Evolutionary conservation across 1,140 invertebrate genomes (phyloP), one percentile per base, ranked within the genome.

Genomic region (Cotesia chilonis): DNA sequence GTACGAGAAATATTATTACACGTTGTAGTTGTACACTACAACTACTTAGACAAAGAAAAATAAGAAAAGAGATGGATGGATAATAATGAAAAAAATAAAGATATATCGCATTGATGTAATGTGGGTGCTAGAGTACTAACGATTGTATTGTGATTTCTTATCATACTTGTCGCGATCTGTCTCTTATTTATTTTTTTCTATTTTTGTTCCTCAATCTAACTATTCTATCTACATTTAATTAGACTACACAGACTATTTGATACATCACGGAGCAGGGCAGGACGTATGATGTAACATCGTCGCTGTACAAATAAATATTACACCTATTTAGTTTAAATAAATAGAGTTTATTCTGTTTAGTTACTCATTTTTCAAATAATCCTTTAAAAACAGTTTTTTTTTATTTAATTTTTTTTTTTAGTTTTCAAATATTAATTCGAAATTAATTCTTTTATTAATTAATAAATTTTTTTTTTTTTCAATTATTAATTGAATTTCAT

Each of bases 1-100:
- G 41, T 51, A 66, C 51, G 41, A 37, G 36, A 66, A 66, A 66
- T 66, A 66, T 66, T 51, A 66, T 66, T 66, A 59, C 54, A n/a
- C 12, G 54, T 55, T n/a, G 5, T 55, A 55, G 54, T 55, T n/a
- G 5, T 55, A 55, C 12, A 55, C 7, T 55, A 55, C 4, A n/a
- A 55, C 41, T 47, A 47, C 6, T 47, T 1, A 55, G 54, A 55
- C n/a, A 55, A 55, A n/a, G 54, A 14, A n/a, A 55, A 55, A 55
- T 17, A 55, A 55, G n/a, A 17, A 55, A 57, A 57, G n/a, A 57
- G n/a, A 57, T 57, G 17, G 54, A 20, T 17, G 54, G 12, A 57
- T 12, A 57, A 17, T 12, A 55, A 57, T 12, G 4, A 36, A 12
- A 17, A 55, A 55, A 55, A 55, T n/a, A 55, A 17, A 55, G 54